Conservation (phyloP, 2,113 vertebrate species). For the Phylloscopus whistleri region DNA sequence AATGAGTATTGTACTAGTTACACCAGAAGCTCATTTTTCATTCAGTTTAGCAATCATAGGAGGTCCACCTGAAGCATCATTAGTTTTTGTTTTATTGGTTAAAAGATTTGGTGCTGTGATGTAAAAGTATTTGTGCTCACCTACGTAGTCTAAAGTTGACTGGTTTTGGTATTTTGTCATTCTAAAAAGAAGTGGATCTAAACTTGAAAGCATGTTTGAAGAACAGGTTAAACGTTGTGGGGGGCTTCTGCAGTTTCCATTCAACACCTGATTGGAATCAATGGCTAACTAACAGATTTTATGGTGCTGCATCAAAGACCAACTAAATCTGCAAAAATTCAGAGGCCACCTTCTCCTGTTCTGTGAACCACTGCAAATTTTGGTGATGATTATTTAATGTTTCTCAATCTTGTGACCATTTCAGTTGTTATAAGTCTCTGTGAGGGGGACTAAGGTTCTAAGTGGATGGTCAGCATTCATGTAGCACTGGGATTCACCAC, state of each 20-base stretch:
- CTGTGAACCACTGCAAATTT: neutral
- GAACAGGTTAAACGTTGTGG: neutral
- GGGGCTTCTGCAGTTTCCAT: neutral
- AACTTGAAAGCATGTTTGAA: neutral
- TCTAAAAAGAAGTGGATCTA: neutral
- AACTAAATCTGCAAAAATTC: neutral
- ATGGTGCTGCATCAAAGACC: neutral
- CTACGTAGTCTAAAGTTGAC: neutral
- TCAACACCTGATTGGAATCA: neutral
- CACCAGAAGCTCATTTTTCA: neutral
- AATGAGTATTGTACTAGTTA: neutral
- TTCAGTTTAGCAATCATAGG: neutral
- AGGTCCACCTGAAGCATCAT: neutral
- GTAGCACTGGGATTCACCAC: neutral
- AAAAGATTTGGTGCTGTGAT: neutral
- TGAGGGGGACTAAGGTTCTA: neutral
- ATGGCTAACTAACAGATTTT: neutral
- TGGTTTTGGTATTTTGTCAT: neutral
- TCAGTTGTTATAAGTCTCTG: accelerated
- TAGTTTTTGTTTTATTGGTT: neutral
- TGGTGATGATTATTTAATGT: neutral
- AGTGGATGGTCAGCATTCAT: accelerated
- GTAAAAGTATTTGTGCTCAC: neutral
- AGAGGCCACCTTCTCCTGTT: neutral
- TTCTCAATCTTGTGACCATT: neutral